Percentiles rank a stretch among this genome's conserved stretches.
Conservation (phyloP, 1,140 invertebrate species). For the Ceratitis capitata region DNA sequence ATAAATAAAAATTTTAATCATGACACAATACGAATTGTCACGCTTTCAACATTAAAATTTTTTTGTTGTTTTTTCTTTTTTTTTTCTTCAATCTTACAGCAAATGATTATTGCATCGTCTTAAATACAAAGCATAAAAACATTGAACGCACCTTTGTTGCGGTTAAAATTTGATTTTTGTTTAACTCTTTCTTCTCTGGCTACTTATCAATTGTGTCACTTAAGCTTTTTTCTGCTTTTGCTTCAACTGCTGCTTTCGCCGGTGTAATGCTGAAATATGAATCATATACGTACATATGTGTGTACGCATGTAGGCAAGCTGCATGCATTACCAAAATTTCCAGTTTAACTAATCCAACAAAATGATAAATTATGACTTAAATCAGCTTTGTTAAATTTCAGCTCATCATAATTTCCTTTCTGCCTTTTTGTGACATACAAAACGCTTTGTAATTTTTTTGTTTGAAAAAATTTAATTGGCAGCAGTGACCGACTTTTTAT, state of each 20-base stretch:
- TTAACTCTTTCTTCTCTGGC: not conserved
- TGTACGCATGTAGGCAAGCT: not conserved
- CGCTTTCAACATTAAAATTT: not conserved
- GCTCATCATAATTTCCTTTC: constrained; percentile 24
- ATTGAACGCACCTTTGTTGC: not conserved
- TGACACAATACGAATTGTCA: constrained; percentile 26
- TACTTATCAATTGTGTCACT: constrained; percentile 11
- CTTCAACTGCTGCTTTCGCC: not conserved
- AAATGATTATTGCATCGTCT: no score
- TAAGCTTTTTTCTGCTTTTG: not conserved
- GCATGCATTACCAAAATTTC: constrained; percentile 1
- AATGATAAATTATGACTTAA: constrained; percentile 65
- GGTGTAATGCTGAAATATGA: not conserved
- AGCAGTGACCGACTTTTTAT: no score
- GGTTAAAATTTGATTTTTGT: not conserved
- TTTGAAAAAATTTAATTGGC: not conserved
- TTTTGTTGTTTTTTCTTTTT: no score
- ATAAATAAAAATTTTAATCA: constrained; percentile 21
- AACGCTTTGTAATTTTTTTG: not conserved
- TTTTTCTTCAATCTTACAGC: not conserved
- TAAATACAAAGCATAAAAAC: not conserved
- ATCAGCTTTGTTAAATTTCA: constrained; percentile 57
- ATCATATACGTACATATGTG: no score
- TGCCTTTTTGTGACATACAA: not conserved
- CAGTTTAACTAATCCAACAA: constrained; percentile 53